A percentile compares a stretch with the other conserved stretches of the same genome.
These are phyloP conservation scores for Euwallacea similis DNA, from an alignment of 1,140 invertebrate species.

Conservation along the genomic window DNA sequence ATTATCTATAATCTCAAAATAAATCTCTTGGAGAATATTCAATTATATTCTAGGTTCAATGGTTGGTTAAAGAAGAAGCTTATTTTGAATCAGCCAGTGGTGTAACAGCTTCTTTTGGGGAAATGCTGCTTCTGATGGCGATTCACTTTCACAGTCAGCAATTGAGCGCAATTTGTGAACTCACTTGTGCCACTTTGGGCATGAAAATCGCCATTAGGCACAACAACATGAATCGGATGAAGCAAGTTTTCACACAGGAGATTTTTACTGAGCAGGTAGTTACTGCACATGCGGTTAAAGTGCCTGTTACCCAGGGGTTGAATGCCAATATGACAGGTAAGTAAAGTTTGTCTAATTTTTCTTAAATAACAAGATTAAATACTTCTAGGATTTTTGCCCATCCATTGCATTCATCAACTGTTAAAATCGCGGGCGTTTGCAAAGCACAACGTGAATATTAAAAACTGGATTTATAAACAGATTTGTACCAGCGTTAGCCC, in stretches of 20 bases:
- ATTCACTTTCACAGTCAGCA: conserved; percentile 97
- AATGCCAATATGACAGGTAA: conserved; percentile 79
- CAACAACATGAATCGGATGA: conserved; percentile 88
- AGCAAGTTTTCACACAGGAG: conserved; percentile 94
- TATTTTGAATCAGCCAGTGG: conserved; percentile 80
- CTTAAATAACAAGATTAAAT: not conserved
- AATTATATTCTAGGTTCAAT: conserved; percentile 62
- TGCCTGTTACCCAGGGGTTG: conserved; percentile 88
- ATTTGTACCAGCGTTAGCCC: conserved; percentile 84
- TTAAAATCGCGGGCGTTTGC: conserved; percentile 94
- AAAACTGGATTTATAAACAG: conserved; percentile 94
- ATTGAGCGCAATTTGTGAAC: conserved; percentile 85
- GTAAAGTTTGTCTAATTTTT: not conserved
- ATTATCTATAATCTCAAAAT: not conserved
- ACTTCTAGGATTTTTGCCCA: conserved; percentile 81
- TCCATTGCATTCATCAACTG: conserved; percentile 96
- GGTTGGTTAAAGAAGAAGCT: conserved; percentile 87
- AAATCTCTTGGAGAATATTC: not conserved
- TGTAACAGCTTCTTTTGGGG: conserved; percentile 86
- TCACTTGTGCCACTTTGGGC: conserved; percentile 90
- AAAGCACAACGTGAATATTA: conserved; percentile 92
- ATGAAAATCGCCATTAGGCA: conserved; percentile 93
- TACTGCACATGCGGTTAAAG: conserved; percentile 91
- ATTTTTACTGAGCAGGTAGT: conserved; percentile 98
- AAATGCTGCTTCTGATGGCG: conserved; percentile 93